phyloP scores from a whole-genome alignment of 2,113 vertebrate species.

The human region DNA sequence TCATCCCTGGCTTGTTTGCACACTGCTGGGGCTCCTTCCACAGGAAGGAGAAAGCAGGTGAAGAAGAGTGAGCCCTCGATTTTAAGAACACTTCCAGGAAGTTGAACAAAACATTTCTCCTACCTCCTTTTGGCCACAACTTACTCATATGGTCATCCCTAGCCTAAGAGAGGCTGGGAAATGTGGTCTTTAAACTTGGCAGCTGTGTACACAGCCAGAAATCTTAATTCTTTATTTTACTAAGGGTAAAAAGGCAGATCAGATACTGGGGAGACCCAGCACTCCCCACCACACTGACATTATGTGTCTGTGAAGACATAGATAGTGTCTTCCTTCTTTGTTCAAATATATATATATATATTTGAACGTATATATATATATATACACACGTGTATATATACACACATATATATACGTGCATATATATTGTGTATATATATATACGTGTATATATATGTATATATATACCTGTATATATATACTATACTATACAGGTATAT shows the following conservation, averaged over 20 bases:
- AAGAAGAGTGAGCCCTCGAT: not conserved
- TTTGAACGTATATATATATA: no score
- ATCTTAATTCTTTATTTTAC: not conserved
- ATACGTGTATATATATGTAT: no score
- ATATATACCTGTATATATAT: no score
- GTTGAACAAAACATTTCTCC: not conserved
- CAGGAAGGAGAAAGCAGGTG: not conserved
- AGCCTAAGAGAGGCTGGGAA: no score
- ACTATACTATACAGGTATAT: no score
- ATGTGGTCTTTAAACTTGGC: not conserved
- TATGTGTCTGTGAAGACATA: not conserved
- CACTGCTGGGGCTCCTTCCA: accelerated
- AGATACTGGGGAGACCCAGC: not conserved
- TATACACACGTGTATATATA: no score
- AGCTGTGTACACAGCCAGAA: not conserved
- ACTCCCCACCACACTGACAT: not conserved
- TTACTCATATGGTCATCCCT: not conserved
- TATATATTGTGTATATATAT: no score
- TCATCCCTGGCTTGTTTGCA: no score
- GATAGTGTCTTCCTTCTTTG: not conserved
- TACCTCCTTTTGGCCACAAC: no score
- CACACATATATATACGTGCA: no score
- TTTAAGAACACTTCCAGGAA: not conserved
- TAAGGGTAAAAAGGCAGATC: not conserved
- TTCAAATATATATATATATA: no score